Base-by-base conservation (phyloP, 2,888 invertebrate genomes). In the Autographa gamma region DNA sequence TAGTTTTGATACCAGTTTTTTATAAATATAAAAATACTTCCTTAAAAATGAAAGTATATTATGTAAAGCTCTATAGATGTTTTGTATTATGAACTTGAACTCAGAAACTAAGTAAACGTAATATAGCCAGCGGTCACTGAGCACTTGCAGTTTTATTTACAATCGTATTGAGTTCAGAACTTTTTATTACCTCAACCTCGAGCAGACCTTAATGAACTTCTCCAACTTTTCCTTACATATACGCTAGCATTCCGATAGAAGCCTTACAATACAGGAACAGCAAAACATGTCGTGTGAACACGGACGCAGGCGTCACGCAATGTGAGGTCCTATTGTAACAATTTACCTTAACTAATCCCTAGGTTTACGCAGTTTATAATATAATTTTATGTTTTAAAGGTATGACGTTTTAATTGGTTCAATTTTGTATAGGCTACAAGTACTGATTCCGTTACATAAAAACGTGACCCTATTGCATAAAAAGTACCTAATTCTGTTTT, bases 291-390 rank as follows among this genome's bases (percentile, higher is more conserved):
- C 83, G 80, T 70, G 80, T 73, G 63, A 60, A 38, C 60, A 68
- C 43, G 56, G 72, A 64, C 38, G 71, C 65, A 56, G 59, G n/a
- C n/a, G 66, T 69, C 81, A 81, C 81, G 81, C 83, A 60, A 81
- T 65, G 74, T 68, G 32, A 54, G 41, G 18, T 67, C 74, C 71
- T 69, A 76, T 77, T 67, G 38, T 67, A 38, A 13, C 65, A 41
- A 66, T 58, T 54, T 43, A 52, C 63, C 14, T 41, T 71, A 13
- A 67, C 41, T 63, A 60, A 63, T 32, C 31, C 31, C 63, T 34
- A 41, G 34, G 13, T 9, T 13, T 43, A 64, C 34, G 41, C 9
- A 19, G 48, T 61, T 25, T 52, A 18, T 58, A 19, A 7, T n/a
- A 34, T 43, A 69, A n/a, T 60, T 25, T 25, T 66, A 52, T 25